Evolutionary conservation across 2,797 vertebrate species (phyloP).

Genomic region (Myotis daubentonii): DNA sequence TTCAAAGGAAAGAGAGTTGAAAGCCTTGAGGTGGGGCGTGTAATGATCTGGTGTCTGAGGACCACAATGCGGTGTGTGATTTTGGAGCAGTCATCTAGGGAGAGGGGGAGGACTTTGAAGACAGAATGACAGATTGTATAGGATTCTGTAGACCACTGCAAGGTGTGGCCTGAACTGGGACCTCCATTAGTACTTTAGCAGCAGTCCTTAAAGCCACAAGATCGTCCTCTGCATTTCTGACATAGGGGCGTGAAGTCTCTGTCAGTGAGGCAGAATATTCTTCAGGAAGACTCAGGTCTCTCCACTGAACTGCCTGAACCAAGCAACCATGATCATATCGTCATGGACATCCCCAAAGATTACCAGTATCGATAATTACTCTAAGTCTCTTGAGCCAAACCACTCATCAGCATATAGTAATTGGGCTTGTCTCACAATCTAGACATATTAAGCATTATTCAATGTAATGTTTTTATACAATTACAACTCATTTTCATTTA

Average conservation of each 20-base stretch:
- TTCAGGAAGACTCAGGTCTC: background rate
- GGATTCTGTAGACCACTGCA: background rate
- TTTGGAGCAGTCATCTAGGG: background rate
- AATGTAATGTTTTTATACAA: conserved; percentile 2
- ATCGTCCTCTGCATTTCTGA: background rate
- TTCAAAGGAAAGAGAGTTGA: background rate
- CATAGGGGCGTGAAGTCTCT: background rate
- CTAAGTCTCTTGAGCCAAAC: background rate
- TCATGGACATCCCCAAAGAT: background rate
- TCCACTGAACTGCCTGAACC: background rate
- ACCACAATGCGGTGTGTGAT: no score
- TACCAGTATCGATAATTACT: background rate
- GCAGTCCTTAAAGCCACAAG: background rate
- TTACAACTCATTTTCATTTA: conserved; percentile 8
- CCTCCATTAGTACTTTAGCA: background rate
- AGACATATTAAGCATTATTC: conserved; percentile 14
- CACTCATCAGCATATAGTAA: background rate
- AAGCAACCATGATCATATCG: background rate
- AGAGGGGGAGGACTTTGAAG: background rate
- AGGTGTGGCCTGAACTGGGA: background rate
- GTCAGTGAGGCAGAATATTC: background rate
- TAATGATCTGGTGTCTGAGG: background rate
- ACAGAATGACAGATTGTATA: background rate
- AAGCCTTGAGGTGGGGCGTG: background rate
- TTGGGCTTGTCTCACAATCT: background rate